A percentile compares a stretch with the other conserved stretches of the same genome.
Evolutionary conservation across 2,113 vertebrate species (phyloP).

Genomic region (Calyptommatus sinebrachiatus): DNA sequence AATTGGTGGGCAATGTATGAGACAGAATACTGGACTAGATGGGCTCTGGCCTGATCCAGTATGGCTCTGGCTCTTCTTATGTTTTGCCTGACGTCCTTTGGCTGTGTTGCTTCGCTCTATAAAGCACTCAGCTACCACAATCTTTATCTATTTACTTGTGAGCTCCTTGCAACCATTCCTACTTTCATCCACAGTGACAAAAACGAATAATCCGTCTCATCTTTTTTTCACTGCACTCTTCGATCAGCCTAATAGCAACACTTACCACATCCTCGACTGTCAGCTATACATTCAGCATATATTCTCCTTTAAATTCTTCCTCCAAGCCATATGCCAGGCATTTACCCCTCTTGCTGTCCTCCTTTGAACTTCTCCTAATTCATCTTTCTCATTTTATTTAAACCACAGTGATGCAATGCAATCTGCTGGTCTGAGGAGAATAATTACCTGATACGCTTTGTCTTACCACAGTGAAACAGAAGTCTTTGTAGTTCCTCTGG

Average conservation of each 20-base stretch:
- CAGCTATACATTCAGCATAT: conserved; percentile 35
- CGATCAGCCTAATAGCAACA: conserved; percentile 24
- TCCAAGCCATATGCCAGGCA: conserved; percentile 39
- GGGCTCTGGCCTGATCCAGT: too few species aligned
- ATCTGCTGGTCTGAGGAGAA: conserved; percentile 33
- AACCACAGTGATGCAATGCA: conserved; percentile 45
- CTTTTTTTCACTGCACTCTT: conserved; percentile 24
- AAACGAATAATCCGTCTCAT: conserved; percentile 17
- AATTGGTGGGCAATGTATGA: too few species aligned
- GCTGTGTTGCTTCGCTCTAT: conserved; percentile 1
- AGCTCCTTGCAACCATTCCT: not conserved
- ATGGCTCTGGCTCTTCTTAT: too few species aligned
- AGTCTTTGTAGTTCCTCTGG: conserved; percentile 37
- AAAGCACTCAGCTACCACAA: not conserved
- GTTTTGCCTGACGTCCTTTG: not conserved
- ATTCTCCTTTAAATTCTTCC: conserved; percentile 38
- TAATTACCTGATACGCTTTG: conserved; percentile 35
- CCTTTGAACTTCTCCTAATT: conserved; percentile 49
- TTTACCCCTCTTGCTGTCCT: conserved; percentile 33
- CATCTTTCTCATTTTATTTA: conserved; percentile 34
- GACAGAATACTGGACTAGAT: too few species aligned
- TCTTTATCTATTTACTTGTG: conserved; percentile 8
- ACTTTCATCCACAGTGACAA: conserved; percentile 18
- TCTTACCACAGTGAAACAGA: conserved; percentile 35
- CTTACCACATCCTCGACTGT: conserved; percentile 39